Evolutionary conservation across 2,113 vertebrate genomes (phyloP), one percentile per base, ranked within the genome.

Genomic region (Phylloscopus whistleri): DNA sequence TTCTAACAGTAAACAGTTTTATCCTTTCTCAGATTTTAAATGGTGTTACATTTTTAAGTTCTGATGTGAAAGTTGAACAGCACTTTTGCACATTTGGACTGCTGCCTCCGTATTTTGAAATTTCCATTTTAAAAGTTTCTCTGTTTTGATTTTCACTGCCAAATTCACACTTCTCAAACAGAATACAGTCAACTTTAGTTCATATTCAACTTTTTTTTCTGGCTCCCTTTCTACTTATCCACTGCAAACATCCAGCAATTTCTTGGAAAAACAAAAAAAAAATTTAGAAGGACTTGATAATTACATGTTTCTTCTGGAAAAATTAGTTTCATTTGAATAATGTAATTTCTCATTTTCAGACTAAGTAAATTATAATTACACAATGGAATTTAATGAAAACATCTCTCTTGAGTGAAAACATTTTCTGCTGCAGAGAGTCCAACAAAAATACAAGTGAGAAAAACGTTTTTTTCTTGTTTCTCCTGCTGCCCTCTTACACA

Each of bases 161-260:
- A 96, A 82, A 30, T 70, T 94, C 39, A 35, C 92, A 94, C 68
- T 92, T 93, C 76, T 81, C 67, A 86, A 95, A 83, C 20, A 89
- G 44, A 96, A 88, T 14, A 73, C 46, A 59, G 53, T 81, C 56
- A 87, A 79, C 63, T 77, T 58, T 4, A 70, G 22, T 16, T 85
- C 74, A 60, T 30, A 55, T 37, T 74, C 78, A 83, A 52, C 41
- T 73, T 75, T 63, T 60, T 52, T 52, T 89, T 83, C 86, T 94
- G 90, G 70, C 64, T 86, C 24, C 26, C 35, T 44, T 87, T 92
- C 69, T 64, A 62, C 48, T 81, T 88, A 39, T 4, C 0, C 51
- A 76, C 55, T 55, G n/a, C 52, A 96, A 95, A 58, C 9, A 55
- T 76, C 62, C 30, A 84, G 64, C 35, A 72, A 84, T 26, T 94